These are phyloP conservation scores for Troides oblongomaculatus DNA, from an alignment of 2,888 invertebrate genomes.

Conservation along the genomic window DNA sequence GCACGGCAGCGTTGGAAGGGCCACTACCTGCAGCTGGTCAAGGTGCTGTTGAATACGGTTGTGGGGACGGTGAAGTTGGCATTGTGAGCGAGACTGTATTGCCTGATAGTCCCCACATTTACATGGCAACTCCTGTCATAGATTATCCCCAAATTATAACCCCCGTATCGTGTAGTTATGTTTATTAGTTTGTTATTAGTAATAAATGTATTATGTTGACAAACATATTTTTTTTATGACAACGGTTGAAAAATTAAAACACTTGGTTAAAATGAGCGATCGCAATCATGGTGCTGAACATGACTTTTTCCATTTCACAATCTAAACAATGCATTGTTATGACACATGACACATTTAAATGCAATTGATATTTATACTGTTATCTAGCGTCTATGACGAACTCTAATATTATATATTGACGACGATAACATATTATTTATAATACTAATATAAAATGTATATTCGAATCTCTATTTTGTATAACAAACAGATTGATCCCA, in stretches of 20 bases:
- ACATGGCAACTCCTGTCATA: conserved; percentile 10
- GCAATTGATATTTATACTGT: too few species aligned
- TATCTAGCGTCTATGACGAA: too few species aligned
- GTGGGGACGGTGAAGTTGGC: conserved; percentile 31
- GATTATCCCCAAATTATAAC: conserved; percentile 19
- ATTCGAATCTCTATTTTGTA: too few species aligned
- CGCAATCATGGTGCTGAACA: not conserved
- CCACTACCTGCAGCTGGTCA: conserved; percentile 42
- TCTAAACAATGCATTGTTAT: too few species aligned
- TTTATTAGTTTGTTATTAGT: conserved; percentile 27
- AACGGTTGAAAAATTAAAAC: not conserved
- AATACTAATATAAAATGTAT: too few species aligned
- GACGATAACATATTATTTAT: too few species aligned
- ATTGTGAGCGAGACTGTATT: conserved; percentile 15
- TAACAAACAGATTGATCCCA: too few species aligned
- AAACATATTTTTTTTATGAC: conserved; percentile 5
- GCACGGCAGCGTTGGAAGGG: conserved; percentile 46
- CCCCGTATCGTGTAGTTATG: conserved; percentile 19
- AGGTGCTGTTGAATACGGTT: conserved; percentile 39
- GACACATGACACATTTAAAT: too few species aligned
- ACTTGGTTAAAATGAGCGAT: not conserved
- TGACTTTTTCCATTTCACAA: not conserved
- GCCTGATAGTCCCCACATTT: conserved; percentile 19
- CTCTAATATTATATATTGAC: too few species aligned
- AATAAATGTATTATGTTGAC: conserved; percentile 25